A percentile compares a stretch with the other conserved stretches of the same genome.
These are phyloP conservation scores for Crematogaster levior DNA, from an alignment of 2,888 invertebrate genomes.

Conservation along the genomic window DNA sequence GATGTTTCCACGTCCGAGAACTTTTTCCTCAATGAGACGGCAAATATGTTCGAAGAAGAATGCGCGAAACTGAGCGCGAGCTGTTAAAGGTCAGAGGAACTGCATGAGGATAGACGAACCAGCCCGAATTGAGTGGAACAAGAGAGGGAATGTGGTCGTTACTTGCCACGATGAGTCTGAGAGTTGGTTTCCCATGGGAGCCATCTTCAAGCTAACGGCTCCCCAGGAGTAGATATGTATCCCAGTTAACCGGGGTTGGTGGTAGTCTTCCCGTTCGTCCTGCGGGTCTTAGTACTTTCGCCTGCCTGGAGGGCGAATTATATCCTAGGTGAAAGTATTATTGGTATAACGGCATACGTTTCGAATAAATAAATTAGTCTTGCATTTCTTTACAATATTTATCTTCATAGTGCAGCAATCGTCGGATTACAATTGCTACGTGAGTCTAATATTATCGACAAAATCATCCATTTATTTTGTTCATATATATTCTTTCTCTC, in stretches of 20 bases:
- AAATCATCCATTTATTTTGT: conserved; percentile 50
- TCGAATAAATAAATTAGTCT: conserved; percentile 43
- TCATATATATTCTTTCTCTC: not conserved
- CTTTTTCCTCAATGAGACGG: conserved; percentile 35
- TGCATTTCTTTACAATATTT: conserved; percentile 56
- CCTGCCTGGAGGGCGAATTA: conserved; percentile 68
- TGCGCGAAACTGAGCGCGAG: conserved; percentile 75
- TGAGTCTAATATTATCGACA: conserved; percentile 57
- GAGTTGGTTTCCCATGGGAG: conserved; percentile 82
- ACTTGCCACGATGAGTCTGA: conserved; percentile 82
- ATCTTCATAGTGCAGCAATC: conserved; percentile 46
- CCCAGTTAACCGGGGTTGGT: conserved; percentile 65
- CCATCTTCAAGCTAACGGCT: conserved; percentile 80
- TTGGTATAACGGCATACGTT: conserved; percentile 61
- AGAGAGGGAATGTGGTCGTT: conserved; percentile 79
- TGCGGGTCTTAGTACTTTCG: conserved; percentile 72
- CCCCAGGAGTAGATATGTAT: conserved; percentile 81
- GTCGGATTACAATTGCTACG: conserved; percentile 37
- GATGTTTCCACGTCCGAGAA: conserved; percentile 8
- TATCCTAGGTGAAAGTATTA: conserved; percentile 75
- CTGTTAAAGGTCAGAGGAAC: conserved; percentile 76
- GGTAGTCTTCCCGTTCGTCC: conserved; percentile 56
- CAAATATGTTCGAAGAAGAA: conserved; percentile 51
- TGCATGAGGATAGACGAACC: conserved; percentile 70
- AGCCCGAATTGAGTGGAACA: conserved; percentile 72